Evolutionary conservation across 2,113 vertebrate genomes (phyloP), one percentile per base, ranked within the genome.

Genomic region (Desmodus rotundus): DNA sequence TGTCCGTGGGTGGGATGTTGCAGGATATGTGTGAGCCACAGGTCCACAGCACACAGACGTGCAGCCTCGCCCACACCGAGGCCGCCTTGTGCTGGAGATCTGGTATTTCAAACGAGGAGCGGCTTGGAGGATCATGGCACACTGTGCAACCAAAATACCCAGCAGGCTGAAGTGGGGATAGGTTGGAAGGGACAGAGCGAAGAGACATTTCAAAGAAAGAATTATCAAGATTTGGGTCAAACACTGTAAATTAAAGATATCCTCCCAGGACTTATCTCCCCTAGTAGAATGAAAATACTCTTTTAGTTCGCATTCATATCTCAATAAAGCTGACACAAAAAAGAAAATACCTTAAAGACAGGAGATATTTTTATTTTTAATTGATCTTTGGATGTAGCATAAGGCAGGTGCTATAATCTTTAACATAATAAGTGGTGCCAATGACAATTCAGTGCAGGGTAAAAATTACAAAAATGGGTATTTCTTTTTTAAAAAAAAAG

Each of bases 141-240:
- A 63, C 19, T 89, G 4, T 77, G 52, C 56, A 52, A 81, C 80
- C 67, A 80, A 83, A 95, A 94, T 31, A 78, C 20, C 38, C 31
- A 38, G 16, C 41, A 65, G 58, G 61, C 20, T 87, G 15, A 84
- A 31, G 31, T 76, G 7, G 28, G 28, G 58, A 50, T 13, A 80
- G n/a, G 87, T 85, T 95, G n/a, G 70, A 87, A 95, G 65, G 54
- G 36, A 67, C 15, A 89, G 19, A 91, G 24, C 33, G 80, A 41
- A 95, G 56, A 91, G 58, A 83, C 19, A 65, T 67, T 85, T 89
- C 74, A 61, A 68, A 85, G 10, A 73, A 96, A 95, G 20, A 95
- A 90, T 89, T 70, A 91, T 15, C 50, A 92, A 19, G 52, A 84
- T 26, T 76, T 74, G 80, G 50, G 52, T 80, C 15, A 89, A 83